phyloP scores from a whole-genome alignment of 1,140 invertebrate genomes.

The Rhyacophila brunnea region DNA sequence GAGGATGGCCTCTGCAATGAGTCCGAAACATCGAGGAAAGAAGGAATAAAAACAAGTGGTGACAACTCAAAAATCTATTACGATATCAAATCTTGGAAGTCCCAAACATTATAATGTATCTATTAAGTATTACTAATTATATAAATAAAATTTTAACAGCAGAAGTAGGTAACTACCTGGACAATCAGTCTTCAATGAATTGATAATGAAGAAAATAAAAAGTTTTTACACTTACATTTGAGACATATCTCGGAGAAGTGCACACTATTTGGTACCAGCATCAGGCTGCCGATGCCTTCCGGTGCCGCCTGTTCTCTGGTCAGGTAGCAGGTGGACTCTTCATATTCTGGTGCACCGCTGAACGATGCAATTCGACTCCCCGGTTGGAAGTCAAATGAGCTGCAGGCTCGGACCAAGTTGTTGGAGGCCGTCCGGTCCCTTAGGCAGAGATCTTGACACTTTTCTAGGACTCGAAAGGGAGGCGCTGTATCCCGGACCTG shows the following conservation, averaged over 20 bases:
- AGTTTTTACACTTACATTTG: slow-evolving; percentile 62
- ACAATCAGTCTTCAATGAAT: no score
- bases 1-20: no score
- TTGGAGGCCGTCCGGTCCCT: slow-evolving; percentile 76
- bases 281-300: slow-evolving; percentile 81
- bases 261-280: slow-evolving; percentile 81
- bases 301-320: slow-evolving; percentile 79
- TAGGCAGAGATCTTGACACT: slow-evolving; percentile 81
- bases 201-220: no score
- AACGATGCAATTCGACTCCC: slow-evolving; percentile 79
- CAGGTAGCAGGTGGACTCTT: slow-evolving; percentile 86
- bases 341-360: slow-evolving; percentile 79
- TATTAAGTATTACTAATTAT: no score
- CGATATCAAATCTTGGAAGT: no score
- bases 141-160: no score
- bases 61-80: no score
- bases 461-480: slow-evolving; percentile 82
- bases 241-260: slow-evolving; percentile 89
- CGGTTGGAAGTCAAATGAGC: slow-evolving; percentile 87
- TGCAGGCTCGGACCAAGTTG: slow-evolving; percentile 76
- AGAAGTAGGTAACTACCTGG: no score
- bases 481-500: slow-evolving; percentile 75
- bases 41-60: no score
- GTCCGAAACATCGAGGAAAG: no score
- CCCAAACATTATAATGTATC: no score